Evolutionary conservation across 2,797 vertebrate species (phyloP), one percentile per base, ranked within the genome.

Genomic region (Harpagifer antarcticus): DNA sequence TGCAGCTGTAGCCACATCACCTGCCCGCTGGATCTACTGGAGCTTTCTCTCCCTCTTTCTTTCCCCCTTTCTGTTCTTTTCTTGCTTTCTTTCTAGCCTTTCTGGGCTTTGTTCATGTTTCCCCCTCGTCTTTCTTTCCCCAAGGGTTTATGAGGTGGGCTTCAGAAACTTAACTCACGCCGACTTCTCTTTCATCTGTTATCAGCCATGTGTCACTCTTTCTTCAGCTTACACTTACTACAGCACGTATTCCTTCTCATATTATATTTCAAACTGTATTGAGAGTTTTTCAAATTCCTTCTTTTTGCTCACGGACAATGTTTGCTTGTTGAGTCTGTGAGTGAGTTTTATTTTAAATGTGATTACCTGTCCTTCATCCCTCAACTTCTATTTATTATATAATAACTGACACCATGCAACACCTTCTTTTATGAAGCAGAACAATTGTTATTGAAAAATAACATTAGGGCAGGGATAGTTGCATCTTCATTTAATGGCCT

Each of bases 1-100:
- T 85, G 87, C 88, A 90, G 89, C 90, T 90, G 89, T 5, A 52
- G 79, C 73, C 66, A 48, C 82, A 83, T 87, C 87, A 88, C 82
- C 91, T 86, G 81, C 84, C 67, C 66, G 2, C 56, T 13, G 9
- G 59, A 33, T 15, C 70, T 17, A 10, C 60, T 12, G 5, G 4
- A 8, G 7, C 64, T 57, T 57, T 43, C 9, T 68, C 5, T 40
- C 19, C 42, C 6, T 23, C 12, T 27, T 19, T 47, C 11, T 31
- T 20, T 45, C n/a, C 58, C 43, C 4, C 33, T 37, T 37, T 37
- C 27, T 27, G 27, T 67, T 61, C 10, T 27, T 54, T 59, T 54
- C 58, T 58, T 0, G 48, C n/a, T 12, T 5, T 79, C 59, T 78
- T 50, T 70, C 23, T 52, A n/a, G 53, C 52, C 54, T 71, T 5